phyloP scores from a whole-genome alignment of 2,113 vertebrate species.

The Toxostoma redivivum region DNA sequence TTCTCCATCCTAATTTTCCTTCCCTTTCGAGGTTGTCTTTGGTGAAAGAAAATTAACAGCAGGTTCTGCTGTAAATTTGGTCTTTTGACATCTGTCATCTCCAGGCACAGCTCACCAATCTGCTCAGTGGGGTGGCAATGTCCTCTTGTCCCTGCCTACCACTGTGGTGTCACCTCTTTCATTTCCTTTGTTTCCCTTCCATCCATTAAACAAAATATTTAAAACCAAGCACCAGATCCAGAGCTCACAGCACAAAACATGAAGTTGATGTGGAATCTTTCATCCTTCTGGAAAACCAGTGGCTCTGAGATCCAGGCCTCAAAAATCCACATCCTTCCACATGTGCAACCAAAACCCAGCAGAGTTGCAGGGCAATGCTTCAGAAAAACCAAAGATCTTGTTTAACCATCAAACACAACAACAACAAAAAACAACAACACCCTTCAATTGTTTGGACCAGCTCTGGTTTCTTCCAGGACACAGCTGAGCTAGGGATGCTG shows the following conservation, averaged over 20 bases:
- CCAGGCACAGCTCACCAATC: neutral
- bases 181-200: neutral
- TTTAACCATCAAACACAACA: neutral
- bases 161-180: neutral
- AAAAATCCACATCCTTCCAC: neutral
- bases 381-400: neutral
- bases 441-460: neutral
- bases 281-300: neutral
- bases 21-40: neutral
- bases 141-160: neutral
- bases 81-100: neutral
- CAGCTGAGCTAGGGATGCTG: constrained; percentile 13
- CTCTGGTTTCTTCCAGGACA: neutral
- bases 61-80: neutral
- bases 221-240: neutral
- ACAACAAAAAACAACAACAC: neutral
- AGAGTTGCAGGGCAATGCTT: neutral
- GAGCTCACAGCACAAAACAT: neutral
- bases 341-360: neutral
- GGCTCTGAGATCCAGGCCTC: neutral
- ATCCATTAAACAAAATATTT: neutral
- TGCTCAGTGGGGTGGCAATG: neutral
- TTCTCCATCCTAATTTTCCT: neutral
- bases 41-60: neutral
- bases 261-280: neutral